phyloP scores from a whole-genome alignment of 2,888 invertebrate genomes.

The Diploptera punctata region DNA sequence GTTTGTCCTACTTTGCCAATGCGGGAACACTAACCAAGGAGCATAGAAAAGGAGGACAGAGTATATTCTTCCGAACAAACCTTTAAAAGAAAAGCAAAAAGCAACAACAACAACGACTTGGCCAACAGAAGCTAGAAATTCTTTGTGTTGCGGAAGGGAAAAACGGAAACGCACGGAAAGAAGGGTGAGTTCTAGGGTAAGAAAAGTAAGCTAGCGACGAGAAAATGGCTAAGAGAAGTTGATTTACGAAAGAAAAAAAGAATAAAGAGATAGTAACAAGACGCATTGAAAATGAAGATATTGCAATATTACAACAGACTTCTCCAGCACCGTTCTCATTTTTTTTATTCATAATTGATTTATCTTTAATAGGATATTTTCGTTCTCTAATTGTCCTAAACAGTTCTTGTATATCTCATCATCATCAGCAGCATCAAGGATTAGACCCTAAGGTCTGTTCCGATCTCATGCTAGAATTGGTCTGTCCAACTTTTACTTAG shows the following conservation, averaged over 20 bases:
- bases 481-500: too few relatives aligned
- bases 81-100: not conserved
- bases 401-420: too few relatives aligned
- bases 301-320: too few relatives aligned
- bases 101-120: not conserved
- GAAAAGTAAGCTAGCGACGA: not conserved
- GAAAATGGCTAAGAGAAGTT: constrained; percentile 1
- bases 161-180: not conserved
- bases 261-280: not conserved
- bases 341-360: too few relatives aligned
- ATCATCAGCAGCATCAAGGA: too few relatives aligned
- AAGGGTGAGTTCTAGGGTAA: not conserved
- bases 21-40: not conserved
- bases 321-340: too few relatives aligned
- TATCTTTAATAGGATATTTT: too few relatives aligned
- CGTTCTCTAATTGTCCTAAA: too few relatives aligned
- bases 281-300: too few relatives aligned
- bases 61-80: not conserved
- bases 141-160: not conserved
- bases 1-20: not conserved
- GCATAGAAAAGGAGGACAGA: not conserved
- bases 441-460: too few relatives aligned
- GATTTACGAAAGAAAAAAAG: constrained; percentile 5
- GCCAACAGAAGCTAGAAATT: not conserved
- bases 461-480: too few relatives aligned